Evolutionary conservation across 2,888 invertebrate species (phyloP).

Genomic region (Periphyllus acericola): DNA sequence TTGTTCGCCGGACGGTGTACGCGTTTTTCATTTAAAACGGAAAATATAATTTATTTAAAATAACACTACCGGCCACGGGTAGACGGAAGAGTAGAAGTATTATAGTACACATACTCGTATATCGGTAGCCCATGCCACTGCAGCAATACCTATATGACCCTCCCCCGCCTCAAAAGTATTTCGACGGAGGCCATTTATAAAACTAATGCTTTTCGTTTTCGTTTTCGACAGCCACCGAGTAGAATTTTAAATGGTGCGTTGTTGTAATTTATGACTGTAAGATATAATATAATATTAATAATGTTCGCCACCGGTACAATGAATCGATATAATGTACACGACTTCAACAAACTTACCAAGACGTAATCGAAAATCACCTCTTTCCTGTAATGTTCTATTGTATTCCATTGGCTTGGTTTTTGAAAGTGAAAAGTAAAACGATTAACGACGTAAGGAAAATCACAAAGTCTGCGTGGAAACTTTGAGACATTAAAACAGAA

Average conservation of each 20-base stretch:
- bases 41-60: conserved; percentile 61
- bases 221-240: conserved; percentile 20
- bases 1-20: conserved; percentile 35
- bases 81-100: conserved; percentile 25
- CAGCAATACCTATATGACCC: neutral
- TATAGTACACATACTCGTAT: neutral
- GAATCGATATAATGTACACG: neutral
- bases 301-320: neutral
- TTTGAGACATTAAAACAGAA: too few relatives aligned
- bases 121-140: neutral
- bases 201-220: conserved; percentile 45
- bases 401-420: neutral
- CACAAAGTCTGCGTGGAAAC: too few relatives aligned
- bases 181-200: conserved; percentile 26
- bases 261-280: conserved; percentile 10
- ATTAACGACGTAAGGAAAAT: too few relatives aligned
- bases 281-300: neutral
- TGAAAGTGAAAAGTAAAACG: too few relatives aligned
- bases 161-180: conserved; percentile 6
- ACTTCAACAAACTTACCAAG: neutral
- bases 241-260: conserved; percentile 5
- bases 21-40: conserved; percentile 56
- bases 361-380: neutral
- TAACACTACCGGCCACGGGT: conserved; percentile 3
- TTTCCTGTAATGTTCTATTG: neutral